phyloP scores from a whole-genome alignment of 2,888 invertebrate genomes.

The Agrochola circellaris region DNA sequence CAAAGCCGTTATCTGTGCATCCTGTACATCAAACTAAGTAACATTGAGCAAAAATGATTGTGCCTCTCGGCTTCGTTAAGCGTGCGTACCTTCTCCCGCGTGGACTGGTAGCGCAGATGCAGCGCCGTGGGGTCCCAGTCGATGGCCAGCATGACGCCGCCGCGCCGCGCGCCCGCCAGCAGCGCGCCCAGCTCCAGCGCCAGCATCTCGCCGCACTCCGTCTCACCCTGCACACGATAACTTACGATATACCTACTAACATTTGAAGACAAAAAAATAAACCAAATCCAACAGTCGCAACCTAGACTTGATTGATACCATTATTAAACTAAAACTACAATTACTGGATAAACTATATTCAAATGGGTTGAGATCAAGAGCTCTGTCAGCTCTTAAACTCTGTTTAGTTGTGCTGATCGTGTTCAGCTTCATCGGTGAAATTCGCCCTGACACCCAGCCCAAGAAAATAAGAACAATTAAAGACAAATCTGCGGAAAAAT shows the following conservation, averaged over 20 bases:
- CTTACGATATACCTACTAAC: neutral
- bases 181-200: constrained; percentile 66
- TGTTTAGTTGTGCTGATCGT: too few species aligned
- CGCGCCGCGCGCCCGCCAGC: constrained; percentile 65
- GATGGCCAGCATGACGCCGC: constrained; percentile 92
- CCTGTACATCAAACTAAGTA: too few species aligned
- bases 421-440: neutral
- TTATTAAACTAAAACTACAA: neutral
- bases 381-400: neutral
- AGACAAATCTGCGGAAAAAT: too few species aligned
- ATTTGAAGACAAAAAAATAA: too few species aligned
- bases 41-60: too few species aligned
- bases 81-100: constrained; percentile 93
- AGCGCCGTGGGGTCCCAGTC: constrained; percentile 99
- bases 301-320: too few species aligned
- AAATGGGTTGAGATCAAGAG: neutral
- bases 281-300: neutral
- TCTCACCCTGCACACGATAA: constrained; percentile 17
- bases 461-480: too few species aligned
- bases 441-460: too few species aligned
- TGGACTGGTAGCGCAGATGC: constrained; percentile 96
- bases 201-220: constrained; percentile 38
- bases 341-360: neutral
- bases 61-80: too few species aligned
- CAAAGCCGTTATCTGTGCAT: too few species aligned